Base-by-base conservation (phyloP, 2,888 invertebrate species). In the Hemaris fuciformis region DNA sequence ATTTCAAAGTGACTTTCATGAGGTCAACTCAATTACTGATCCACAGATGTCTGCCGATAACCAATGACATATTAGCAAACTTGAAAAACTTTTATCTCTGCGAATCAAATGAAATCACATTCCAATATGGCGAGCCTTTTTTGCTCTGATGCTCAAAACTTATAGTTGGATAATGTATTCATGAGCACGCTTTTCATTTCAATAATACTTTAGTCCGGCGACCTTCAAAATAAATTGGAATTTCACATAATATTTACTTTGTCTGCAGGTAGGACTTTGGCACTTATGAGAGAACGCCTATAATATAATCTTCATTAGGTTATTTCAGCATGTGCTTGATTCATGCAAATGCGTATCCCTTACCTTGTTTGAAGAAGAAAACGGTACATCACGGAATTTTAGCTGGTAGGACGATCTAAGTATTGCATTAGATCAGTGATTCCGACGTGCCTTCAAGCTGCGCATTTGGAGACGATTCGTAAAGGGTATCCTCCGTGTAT, bases 111-210 rank as follows among this genome's bases (percentile, higher is more conserved):
- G 27, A 18, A 27, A 27, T 53, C 3, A 18, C 18, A 53, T 53
- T 53, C 31, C 53, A 53, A 53, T 31, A 18, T 18, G 8, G 4
- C 7, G 18, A 8, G 3, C 20, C 20, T 31, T 53, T 53, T 8
- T 31, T 3, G 7, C 5, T 46, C n/a, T n/a, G 8, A 27, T 18
- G 3, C 31, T 31, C n/a, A n/a, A n/a, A n/a, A 13, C 3, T 38
- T n/a, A 38, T 38, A 38, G 38, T 38, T 18, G 18, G 2, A 1
- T 53, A 53, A 31, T 53, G 53, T 53, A 53, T 53, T 53, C 53
- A 53, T n/a, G 53, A 31, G 27, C 53, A 53, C 53, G 31, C 0
- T 53, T 53, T 53, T 53, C 25, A 53, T 53, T 53, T 45, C 22
- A 45, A 45, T 45, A 23, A 45, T 45, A 46, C n/a, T 10, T 23